Evolutionary conservation across 2,113 vertebrate genomes (phyloP).

Genomic region (Guaruba guarouba): DNA sequence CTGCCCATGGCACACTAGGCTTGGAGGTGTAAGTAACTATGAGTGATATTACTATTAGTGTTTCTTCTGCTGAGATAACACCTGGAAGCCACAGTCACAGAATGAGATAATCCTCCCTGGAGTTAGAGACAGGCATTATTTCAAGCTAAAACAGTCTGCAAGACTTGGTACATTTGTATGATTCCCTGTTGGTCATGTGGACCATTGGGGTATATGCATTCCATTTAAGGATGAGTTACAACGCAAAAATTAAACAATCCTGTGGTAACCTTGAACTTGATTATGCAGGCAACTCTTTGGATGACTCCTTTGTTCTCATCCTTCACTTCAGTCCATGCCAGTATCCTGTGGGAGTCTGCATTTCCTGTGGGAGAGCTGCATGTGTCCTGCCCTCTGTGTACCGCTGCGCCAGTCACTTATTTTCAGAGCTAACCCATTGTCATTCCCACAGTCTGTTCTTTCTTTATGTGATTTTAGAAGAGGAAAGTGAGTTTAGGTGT

Average conservation of each 20-base stretch:
- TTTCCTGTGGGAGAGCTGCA: not conserved
- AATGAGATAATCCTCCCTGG: not conserved
- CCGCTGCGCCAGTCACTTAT: not conserved
- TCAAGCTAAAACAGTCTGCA: not conserved
- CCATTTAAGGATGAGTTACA: not conserved
- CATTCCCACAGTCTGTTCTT: not conserved
- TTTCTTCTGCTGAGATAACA: not conserved
- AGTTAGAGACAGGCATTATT: not conserved
- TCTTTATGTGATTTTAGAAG: not conserved
- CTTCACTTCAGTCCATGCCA: not conserved
- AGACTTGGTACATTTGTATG: rapidly evolving
- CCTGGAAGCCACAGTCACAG: not conserved
- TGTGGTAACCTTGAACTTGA: not conserved
- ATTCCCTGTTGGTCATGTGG: not conserved
- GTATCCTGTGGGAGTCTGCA: rapidly evolving
- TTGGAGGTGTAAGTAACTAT: not conserved
- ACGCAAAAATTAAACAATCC: not conserved
- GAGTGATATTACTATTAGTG: not conserved
- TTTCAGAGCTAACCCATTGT: not conserved
- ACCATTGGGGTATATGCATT: rapidly evolving
- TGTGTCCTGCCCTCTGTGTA: not conserved
- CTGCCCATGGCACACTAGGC: not conserved
- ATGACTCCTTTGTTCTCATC: not conserved
- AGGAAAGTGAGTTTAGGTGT: not conserved
- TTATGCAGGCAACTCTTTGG: not conserved